Evolutionary conservation across 2,888 invertebrate genomes (phyloP).

Genomic region (Drosophila mettleri): DNA sequence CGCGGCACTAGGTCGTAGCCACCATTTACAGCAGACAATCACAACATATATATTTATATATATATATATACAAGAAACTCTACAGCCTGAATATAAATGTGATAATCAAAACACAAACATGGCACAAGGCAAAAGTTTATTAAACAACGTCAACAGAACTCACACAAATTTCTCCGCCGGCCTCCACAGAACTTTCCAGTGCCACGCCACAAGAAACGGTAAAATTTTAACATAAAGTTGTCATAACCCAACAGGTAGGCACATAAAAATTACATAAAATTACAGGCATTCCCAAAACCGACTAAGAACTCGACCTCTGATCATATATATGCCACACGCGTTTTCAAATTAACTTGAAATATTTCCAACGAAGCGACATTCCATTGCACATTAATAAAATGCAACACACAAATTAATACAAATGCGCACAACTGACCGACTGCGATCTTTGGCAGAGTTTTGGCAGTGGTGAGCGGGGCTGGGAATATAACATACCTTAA

Average conservation of each 20-base stretch:
- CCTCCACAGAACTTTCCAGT: constrained; percentile 59
- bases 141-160: constrained; percentile 40
- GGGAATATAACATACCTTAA: constrained; percentile 76
- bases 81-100: constrained; percentile 67
- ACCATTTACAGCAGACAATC: constrained; percentile 2
- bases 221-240: constrained; percentile 47
- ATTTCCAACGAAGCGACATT: constrained; percentile 35
- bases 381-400: constrained; percentile 45
- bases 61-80: no score
- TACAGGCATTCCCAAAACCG: constrained; percentile 18
- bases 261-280: constrained; percentile 60
- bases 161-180: constrained; percentile 43
- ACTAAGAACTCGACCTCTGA: constrained; percentile 11
- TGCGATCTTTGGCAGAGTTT: background rate
- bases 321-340: constrained; percentile 41
- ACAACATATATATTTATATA: background rate
- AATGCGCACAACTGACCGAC: constrained; percentile 21
- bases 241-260: constrained; percentile 28
- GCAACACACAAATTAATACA: constrained; percentile 34
- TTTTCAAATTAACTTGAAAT: constrained; percentile 51
- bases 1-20: constrained; percentile 6
- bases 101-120: constrained; percentile 63
- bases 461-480: background rate
- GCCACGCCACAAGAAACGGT: constrained; percentile 39
- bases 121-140: constrained; percentile 45